Base-by-base conservation (phyloP, 2,113 vertebrate genomes). In the Pogonocichla stellata region DNA sequence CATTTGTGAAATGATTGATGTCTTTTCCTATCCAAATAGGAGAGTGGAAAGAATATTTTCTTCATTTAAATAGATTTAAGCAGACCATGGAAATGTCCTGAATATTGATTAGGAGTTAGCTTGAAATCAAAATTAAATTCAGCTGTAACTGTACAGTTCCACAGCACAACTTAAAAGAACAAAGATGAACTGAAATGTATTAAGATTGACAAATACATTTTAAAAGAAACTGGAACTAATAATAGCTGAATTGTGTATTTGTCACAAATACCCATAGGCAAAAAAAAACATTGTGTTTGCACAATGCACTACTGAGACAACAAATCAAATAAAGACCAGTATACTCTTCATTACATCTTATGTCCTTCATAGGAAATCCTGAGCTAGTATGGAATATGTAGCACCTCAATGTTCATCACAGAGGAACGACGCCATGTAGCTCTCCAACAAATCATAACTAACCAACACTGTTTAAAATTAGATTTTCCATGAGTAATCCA, bases 401-500 rank as follows among this genome's bases (percentile, higher is more conserved):
- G 58, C 45, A 77, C 66, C 79, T 90, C 66, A 50, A 2, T 36
- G 62, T 40, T 93, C 92, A 94, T 36, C 83, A 60, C 56, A 85
- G 33, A 93, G 54, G 90, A 95, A 96, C 0, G 0, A 88, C 86
- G 62, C 45, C 6, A 1, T 45, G 18, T 26, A 88, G 64, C 53
- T 75, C 60, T 94, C 77, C 77, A 88, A 70, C 66, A 94, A 91
- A 88, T 86, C 50, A 69, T 74, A 91, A 24, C 34, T 77, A 70
- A 86, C 38, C n/a, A 92, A 60, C 62, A 22, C n/a, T 86, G 67
- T 78, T 94, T 92, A 95, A 92, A 95, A 92, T 96, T 94, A 95
- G 89, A 94, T 88, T 95, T 95, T 94, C 93, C 93, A 95, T 93
- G 65, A 97, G 74, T 78, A 90, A 91, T 19, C 54, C 56, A 67